Base-by-base conservation (phyloP, 2,113 vertebrate species). In the Hypanus sabinus region DNA sequence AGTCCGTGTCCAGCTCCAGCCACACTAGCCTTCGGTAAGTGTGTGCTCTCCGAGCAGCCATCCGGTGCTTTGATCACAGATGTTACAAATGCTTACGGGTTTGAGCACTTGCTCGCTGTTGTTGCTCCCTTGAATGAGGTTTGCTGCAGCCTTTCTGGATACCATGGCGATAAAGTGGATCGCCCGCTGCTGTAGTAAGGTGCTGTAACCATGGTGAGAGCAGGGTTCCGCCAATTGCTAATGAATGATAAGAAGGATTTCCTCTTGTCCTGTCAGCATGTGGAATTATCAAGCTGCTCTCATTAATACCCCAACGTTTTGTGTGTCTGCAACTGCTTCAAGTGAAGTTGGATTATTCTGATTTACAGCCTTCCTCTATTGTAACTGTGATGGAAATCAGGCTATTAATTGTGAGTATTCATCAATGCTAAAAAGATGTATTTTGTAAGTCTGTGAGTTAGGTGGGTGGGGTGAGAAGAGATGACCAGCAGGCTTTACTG, bases 201-300 rank as follows among this genome's bases (percentile, higher is more conserved):
- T 73, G 91, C 91, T 18, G 91, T 93, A 93, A 73, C 91, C 91
- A 93, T 93, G 91, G 90, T 70, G 90, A 93, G 22, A 93, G 68
- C 65, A 92, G 90, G 62, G 36, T 93, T 93, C 20, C 68, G 46
- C 65, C 91, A 30, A 27, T 27, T 55, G 91, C 68, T 55, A 46
- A 55, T 10, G 68, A 93, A 55, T 73, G 91, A 75, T 55, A 70
- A 73, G 33, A 24, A 71, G 85, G 85, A 36, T 60, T 46, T 93
- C 70, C 68, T 93, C 20, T 46, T 30, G 11, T 55, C 68, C 38
- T 93, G 91, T 55, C 91, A 93, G 36, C 11, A 93, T 93, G 70
- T 93, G 91, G 24, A 16, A 55, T 55, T 27, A 93, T 71, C 33
- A 92, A 33, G 33, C 90, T 38, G 62, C 88, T 36, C 18, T 70